phyloP scores from a whole-genome alignment of 2,113 vertebrate species.

The Talpa occidentalis region DNA sequence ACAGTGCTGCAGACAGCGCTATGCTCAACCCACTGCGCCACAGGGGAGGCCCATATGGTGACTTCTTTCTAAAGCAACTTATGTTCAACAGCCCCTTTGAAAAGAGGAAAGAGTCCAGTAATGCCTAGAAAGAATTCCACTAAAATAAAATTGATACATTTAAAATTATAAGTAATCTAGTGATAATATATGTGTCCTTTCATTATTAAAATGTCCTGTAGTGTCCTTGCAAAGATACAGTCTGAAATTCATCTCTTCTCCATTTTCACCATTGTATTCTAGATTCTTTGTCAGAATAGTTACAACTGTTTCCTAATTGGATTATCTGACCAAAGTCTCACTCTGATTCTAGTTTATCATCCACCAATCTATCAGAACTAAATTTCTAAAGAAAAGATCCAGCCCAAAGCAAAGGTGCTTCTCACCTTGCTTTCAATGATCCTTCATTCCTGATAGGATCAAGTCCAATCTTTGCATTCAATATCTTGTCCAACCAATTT shows the following conservation, averaged over 20 bases:
- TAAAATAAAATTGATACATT: background rate
- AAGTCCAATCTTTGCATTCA: background rate
- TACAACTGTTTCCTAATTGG: background rate
- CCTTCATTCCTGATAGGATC: background rate
- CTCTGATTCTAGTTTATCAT: background rate
- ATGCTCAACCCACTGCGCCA: too few species aligned
- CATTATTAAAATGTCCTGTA: background rate
- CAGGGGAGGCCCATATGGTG: too few species aligned
- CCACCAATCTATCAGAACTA: background rate
- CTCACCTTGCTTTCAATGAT: background rate
- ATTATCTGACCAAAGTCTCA: background rate
- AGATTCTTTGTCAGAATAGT: background rate
- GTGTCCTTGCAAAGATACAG: background rate
- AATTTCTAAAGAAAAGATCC: background rate
- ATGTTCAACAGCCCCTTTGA: background rate
- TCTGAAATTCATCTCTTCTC: background rate
- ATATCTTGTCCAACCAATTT: accelerated
- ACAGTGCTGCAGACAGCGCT: too few species aligned
- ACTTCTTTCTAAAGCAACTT: background rate
- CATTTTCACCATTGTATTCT: background rate
- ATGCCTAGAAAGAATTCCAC: background rate
- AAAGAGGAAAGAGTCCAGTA: background rate
- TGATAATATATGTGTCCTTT: background rate
- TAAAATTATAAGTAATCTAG: background rate
- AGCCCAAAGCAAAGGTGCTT: background rate